phyloP scores from a whole-genome alignment of 2,888 invertebrate species.

The Rotaria magnacalcarata region DNA sequence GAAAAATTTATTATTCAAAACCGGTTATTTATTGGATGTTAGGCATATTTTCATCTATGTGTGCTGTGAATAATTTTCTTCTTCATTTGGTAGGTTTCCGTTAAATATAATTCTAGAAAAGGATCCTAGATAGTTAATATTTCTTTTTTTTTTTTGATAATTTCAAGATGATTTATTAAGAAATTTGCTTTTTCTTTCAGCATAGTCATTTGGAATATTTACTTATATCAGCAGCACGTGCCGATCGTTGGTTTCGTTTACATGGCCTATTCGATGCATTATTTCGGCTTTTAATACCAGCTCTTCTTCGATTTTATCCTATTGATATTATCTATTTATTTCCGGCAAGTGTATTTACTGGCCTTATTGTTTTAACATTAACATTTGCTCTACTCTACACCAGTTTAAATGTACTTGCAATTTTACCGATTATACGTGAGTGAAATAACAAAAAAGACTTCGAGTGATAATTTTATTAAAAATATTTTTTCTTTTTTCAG shows the following conservation, averaged over 20 bases:
- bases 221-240: not conserved
- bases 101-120: not conserved
- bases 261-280: slow-evolving; percentile 35
- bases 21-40: slow-evolving; percentile 35
- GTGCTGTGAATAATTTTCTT: slow-evolving; percentile 41
- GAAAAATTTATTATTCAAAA: slow-evolving; percentile 33
- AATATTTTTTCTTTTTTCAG: not conserved
- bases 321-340: slow-evolving; percentile 31
- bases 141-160: no score
- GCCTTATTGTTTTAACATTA: not conserved
- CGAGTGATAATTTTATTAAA: no score
- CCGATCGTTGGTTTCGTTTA: slow-evolving; percentile 34
- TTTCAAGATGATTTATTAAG: no score
- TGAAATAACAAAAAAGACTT: not conserved
- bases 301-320: not conserved
- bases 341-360: not conserved
- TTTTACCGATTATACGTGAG: not conserved
- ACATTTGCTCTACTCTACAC: not conserved
- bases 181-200: not conserved
- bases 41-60: slow-evolving; percentile 38
- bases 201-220: slow-evolving; percentile 13
- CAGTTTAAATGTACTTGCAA: not conserved
- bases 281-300: slow-evolving; percentile 5
- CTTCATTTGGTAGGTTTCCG: slow-evolving; percentile 40
- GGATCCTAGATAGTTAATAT: no score